Conservation (phyloP, 1,140 invertebrate species). For the Tetramorium alpestre region DNA sequence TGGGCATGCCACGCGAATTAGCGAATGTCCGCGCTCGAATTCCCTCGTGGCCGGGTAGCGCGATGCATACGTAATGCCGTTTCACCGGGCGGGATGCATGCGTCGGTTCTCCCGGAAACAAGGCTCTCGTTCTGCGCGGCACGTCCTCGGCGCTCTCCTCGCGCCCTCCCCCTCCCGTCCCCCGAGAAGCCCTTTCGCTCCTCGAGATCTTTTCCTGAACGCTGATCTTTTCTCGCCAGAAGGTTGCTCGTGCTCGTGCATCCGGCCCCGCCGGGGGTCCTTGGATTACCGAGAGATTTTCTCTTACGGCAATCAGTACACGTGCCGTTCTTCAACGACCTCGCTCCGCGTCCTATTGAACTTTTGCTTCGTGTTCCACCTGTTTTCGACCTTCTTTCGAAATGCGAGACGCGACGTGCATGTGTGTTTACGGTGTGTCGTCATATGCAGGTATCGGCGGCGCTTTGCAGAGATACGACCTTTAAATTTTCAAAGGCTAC, state of each 20-base stretch:
- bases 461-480: constrained; percentile 19
- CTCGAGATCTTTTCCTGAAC: background rate
- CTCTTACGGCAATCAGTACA: constrained; percentile 30
- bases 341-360: constrained; percentile 43
- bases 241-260: constrained; percentile 19
- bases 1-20: constrained; percentile 58
- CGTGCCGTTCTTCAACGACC: constrained; percentile 3
- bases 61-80: constrained; percentile 74
- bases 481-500: constrained; percentile 51
- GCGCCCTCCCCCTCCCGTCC: background rate
- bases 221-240: constrained; percentile 3
- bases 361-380: constrained; percentile 33
- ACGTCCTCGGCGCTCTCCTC: background rate
- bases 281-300: constrained; percentile 35
- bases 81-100: constrained; percentile 56
- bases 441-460: constrained; percentile 8
- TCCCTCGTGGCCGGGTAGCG: constrained; percentile 55
- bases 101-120: constrained; percentile 33
- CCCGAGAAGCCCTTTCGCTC: background rate
- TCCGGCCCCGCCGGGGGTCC: background rate
- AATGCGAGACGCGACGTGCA: background rate
- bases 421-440: constrained; percentile 18
- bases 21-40: constrained; percentile 70
- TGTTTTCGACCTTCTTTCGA: constrained; percentile 38
- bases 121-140: constrained; percentile 50